Conservation (phyloP, 1,140 invertebrate genomes). For the Atta colombica region DNA sequence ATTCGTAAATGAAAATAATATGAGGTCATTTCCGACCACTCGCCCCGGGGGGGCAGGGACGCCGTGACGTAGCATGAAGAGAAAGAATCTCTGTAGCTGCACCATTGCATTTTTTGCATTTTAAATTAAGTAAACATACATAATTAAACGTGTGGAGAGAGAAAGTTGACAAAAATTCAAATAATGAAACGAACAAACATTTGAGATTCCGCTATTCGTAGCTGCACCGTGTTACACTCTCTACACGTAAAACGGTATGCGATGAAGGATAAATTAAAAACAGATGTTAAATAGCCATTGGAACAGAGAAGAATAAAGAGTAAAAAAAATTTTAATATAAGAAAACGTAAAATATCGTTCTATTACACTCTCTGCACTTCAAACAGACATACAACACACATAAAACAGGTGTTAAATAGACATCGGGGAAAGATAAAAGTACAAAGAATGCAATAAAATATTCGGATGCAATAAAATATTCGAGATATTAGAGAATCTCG, state of each 20-base stretch:
- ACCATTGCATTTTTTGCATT: background rate
- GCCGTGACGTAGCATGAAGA: background rate
- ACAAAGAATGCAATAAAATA: no score
- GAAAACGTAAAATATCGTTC: background rate
- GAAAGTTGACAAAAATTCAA: no score
- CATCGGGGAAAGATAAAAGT: background rate
- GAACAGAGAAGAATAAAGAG: background rate
- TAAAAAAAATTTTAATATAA: background rate
- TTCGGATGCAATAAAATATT: no score
- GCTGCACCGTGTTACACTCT: background rate
- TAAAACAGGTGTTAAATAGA: background rate
- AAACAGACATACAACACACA: background rate
- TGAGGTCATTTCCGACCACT: background rate
- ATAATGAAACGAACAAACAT: background rate
- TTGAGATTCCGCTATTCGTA: no score
- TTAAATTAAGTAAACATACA: background rate
- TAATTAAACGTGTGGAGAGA: background rate
- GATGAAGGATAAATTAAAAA: background rate
- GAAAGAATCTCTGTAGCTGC: background rate
- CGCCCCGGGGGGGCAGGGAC: background rate
- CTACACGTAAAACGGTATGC: background rate
- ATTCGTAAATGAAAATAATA: constrained; percentile 13
- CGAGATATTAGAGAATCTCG: background rate
- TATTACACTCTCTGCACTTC: background rate
- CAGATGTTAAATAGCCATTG: background rate